phyloP scores from a whole-genome alignment of 2,888 invertebrate species.

The Callosobruchus maculatus region DNA sequence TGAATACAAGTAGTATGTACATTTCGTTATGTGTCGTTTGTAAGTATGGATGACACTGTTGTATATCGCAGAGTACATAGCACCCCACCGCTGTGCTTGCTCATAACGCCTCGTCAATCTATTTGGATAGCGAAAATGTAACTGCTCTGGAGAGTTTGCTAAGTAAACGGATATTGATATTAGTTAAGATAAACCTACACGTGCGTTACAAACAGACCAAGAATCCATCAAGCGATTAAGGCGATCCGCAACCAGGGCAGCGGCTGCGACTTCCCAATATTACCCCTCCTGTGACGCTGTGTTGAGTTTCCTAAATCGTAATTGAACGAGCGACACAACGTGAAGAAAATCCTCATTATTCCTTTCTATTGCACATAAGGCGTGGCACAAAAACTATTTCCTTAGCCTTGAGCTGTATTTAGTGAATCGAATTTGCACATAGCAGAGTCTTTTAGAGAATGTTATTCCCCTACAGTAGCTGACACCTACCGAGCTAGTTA shows the following conservation, averaged over 20 bases:
- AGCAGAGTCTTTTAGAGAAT: no score
- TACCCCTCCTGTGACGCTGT: not conserved
- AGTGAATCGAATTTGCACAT: no score
- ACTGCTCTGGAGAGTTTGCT: constrained; percentile 28
- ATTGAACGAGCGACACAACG: not conserved
- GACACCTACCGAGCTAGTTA: no score
- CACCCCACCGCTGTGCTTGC: not conserved
- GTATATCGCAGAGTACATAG: no score
- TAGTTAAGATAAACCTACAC: constrained; percentile 30
- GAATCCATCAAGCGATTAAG: constrained; percentile 7
- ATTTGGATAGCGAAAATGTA: constrained; percentile 25
- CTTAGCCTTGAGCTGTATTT: not conserved
- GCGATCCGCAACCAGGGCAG: not conserved
- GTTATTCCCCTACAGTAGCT: no score
- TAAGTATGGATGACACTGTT: no score
- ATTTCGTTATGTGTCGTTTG: no score
- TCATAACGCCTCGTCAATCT: not conserved
- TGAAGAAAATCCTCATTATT: not conserved
- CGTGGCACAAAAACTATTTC: not conserved
- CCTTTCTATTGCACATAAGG: not conserved
- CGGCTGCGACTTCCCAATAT: not conserved
- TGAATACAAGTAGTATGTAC: no score
- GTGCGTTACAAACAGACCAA: constrained; percentile 18
- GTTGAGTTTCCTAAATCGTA: not conserved
- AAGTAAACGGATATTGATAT: constrained; percentile 43